phyloP scores from a whole-genome alignment of 2,797 vertebrate species.

The Acridotheres tristis region DNA sequence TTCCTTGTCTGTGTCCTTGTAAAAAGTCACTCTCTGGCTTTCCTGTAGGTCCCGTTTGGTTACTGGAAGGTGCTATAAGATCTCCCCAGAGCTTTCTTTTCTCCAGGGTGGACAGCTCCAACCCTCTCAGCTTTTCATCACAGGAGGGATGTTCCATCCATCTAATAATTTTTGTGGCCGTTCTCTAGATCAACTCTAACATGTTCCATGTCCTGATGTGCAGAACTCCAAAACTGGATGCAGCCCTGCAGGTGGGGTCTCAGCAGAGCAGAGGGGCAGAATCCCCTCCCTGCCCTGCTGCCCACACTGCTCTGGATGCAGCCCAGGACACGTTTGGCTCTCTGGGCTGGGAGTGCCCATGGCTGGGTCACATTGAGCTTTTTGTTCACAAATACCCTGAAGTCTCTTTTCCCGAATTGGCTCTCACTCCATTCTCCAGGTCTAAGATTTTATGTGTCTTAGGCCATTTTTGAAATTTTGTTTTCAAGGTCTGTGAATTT shows the following conservation, averaged over 20 bases:
- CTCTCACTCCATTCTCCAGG: accelerated
- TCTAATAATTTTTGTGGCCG: neutral
- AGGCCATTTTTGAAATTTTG: neutral
- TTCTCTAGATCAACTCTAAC: neutral
- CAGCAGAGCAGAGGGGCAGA: neutral
- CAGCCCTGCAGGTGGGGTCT: neutral
- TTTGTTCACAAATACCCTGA: neutral
- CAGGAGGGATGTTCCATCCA: neutral
- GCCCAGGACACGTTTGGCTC: accelerated
- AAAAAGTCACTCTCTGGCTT: neutral
- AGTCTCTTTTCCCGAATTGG: neutral
- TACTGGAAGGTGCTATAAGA: neutral
- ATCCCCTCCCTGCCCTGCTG: neutral
- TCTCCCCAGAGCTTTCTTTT: neutral
- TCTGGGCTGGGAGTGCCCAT: accelerated
- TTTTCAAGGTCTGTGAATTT: neutral
- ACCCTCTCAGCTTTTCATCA: neutral
- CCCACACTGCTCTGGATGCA: neutral
- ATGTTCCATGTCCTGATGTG: too few species aligned
- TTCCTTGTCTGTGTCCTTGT: neutral
- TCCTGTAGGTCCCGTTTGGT: neutral
- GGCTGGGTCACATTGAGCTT: neutral
- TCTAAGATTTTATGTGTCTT: neutral
- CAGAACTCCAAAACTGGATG: neutral
- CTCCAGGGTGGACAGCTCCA: neutral